Evolutionary conservation across 2,113 vertebrate genomes (phyloP).

Genomic region (Grallaria varia): DNA sequence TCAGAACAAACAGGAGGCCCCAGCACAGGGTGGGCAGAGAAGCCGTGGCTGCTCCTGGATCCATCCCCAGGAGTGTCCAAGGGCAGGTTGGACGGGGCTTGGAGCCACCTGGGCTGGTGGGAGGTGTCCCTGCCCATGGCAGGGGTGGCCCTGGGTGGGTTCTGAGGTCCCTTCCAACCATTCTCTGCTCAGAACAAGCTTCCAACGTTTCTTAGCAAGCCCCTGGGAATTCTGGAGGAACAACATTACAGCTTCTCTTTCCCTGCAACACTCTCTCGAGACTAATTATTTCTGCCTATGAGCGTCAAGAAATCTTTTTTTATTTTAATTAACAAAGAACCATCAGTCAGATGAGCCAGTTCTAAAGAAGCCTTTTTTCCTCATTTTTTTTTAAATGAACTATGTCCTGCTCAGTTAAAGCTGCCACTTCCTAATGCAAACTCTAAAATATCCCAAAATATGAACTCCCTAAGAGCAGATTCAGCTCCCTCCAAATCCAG

Average conservation of each 20-base stretch:
- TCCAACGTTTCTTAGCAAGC: not conserved
- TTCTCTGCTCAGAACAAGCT: fast-evolving
- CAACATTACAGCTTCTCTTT: not conserved
- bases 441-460: not conserved
- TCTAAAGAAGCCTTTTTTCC: not conserved
- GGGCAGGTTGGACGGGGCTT: not conserved
- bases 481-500: not conserved
- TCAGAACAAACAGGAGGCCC: not conserved
- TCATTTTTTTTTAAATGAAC: not conserved
- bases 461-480: not conserved
- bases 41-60: not conserved
- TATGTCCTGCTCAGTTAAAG: not conserved
- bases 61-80: not conserved
- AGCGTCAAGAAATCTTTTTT: not conserved
- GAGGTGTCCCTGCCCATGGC: not conserved
- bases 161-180: not conserved
- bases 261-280: not conserved
- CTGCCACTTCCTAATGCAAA: not conserved
- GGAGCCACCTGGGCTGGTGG: not conserved
- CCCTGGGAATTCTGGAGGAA: not conserved
- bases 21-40: not conserved
- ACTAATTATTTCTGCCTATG: not conserved
- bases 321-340: not conserved
- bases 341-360: not conserved
- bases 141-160: not conserved